These are phyloP conservation scores for Pyxicephalus adspersus DNA, from an alignment of 2,113 vertebrate genomes.

Conservation along the genomic window DNA sequence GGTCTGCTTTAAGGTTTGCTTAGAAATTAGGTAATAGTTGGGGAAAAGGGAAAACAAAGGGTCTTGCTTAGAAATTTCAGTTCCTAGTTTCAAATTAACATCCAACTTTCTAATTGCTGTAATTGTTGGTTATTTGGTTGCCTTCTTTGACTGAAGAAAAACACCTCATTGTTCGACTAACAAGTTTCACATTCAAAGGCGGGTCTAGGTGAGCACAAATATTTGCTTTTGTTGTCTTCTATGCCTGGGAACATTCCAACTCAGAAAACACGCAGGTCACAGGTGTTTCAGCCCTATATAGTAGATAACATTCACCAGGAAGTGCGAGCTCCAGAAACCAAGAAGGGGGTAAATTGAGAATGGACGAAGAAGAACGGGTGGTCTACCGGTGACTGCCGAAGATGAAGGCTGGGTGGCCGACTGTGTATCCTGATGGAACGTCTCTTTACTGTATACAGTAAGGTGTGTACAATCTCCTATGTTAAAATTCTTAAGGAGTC, in stretches of 20 bases:
- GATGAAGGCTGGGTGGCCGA: no score
- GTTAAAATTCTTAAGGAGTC: not conserved
- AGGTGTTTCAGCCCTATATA: not conserved
- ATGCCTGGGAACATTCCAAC: not conserved
- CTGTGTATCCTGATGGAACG: not conserved
- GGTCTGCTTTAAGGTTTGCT: no score
- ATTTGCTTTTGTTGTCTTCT: slow-evolving; percentile 20
- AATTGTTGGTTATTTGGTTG: no score
- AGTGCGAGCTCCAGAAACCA: no score
- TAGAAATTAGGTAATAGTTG: no score
- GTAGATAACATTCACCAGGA: not conserved
- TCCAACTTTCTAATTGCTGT: no score
- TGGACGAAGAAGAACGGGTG: not conserved
- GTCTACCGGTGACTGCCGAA: no score
- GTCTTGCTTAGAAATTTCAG: no score
- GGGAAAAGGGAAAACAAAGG: no score
- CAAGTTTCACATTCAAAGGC: slow-evolving; percentile 16
- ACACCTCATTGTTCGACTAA: not conserved
- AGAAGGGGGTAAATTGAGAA: no score
- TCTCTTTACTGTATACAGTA: not conserved
- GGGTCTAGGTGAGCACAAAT: slow-evolving; percentile 7
- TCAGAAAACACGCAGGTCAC: not conserved
- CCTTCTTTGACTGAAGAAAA: not conserved
- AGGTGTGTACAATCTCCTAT: not conserved
- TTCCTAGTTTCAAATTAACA: no score